These are phyloP conservation scores for Zelleria hepariella DNA, from an alignment of 2,888 invertebrate genomes.

Conservation along the genomic window DNA sequence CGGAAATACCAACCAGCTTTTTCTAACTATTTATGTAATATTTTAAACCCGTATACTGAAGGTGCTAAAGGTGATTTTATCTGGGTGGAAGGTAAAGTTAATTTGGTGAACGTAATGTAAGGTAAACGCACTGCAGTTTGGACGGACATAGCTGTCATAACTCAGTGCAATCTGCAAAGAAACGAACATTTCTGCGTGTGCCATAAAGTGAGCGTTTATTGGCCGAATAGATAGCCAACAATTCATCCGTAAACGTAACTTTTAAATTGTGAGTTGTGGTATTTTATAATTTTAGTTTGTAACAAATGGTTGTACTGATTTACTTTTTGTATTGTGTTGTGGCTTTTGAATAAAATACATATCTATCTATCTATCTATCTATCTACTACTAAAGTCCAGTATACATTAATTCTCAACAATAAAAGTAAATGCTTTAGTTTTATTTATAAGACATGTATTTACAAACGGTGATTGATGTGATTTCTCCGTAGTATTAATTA, in stretches of 20 bases:
- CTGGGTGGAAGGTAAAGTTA: neutral
- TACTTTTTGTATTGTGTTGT: too few species aligned
- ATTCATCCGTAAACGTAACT: neutral
- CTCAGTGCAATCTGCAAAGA: conserved; percentile 21
- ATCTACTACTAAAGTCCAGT: too few species aligned
- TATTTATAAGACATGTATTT: too few species aligned
- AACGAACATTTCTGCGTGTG: neutral
- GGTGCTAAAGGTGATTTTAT: neutral
- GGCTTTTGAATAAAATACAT: too few species aligned
- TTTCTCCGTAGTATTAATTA: too few species aligned
- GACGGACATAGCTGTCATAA: conserved; percentile 24
- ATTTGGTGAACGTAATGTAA: neutral
- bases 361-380: too few species aligned
- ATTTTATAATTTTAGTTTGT: too few species aligned
- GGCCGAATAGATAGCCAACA: neutral
- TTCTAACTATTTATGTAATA: neutral
- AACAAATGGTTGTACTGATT: too few species aligned
- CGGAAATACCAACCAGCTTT: neutral
- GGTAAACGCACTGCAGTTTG: neutral
- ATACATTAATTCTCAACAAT: too few species aligned
- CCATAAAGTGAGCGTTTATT: neutral
- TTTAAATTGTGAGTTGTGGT: too few species aligned
- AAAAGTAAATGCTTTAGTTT: too few species aligned
- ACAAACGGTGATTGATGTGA: too few species aligned
- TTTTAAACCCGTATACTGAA: neutral